A percentile compares a stretch with the other conserved stretches of the same genome.
Evolutionary conservation across 2,888 invertebrate genomes (phyloP).

Genomic region (Caenorhabditis sp.): DNA sequence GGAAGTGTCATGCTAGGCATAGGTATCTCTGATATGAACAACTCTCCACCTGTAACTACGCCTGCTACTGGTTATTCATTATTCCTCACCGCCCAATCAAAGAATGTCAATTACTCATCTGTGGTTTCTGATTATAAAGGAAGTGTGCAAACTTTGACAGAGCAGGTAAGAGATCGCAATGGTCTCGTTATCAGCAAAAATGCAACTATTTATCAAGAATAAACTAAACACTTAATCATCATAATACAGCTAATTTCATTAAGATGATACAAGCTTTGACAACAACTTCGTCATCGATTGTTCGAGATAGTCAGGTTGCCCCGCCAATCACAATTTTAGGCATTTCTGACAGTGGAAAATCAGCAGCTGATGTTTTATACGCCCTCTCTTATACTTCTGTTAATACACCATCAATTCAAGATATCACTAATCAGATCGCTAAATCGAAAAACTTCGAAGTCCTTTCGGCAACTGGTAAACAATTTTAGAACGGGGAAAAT

Average conservation of each 20-base stretch:
- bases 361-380: conserved; percentile 21
- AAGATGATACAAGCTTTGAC: conserved; percentile 14
- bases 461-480: conserved; percentile 13
- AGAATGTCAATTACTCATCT: conserved; percentile 16
- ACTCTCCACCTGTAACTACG: not conserved
- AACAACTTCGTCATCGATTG: conserved; percentile 1
- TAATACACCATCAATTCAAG: conserved; percentile 7
- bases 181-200: not conserved
- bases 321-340: conserved; percentile 41
- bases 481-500: not conserved
- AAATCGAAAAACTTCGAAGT: conserved; percentile 8
- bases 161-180: conserved; percentile 14
- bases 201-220: conserved; percentile 4
- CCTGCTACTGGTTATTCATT: conserved; percentile 14
- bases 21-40: conserved; percentile 34
- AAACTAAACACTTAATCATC: not conserved
- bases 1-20: conserved; percentile 48
- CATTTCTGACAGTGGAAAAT: conserved; percentile 19
- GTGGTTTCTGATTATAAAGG: conserved; percentile 18
- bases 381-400: conserved; percentile 21
- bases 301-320: not conserved
- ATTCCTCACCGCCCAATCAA: conserved; percentile 15
- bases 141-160: conserved; percentile 18
- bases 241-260: no score
- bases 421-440: conserved; percentile 15